Base-by-base conservation (phyloP, 2,113 vertebrate genomes). In the Paramormyrops kingsleyae region DNA sequence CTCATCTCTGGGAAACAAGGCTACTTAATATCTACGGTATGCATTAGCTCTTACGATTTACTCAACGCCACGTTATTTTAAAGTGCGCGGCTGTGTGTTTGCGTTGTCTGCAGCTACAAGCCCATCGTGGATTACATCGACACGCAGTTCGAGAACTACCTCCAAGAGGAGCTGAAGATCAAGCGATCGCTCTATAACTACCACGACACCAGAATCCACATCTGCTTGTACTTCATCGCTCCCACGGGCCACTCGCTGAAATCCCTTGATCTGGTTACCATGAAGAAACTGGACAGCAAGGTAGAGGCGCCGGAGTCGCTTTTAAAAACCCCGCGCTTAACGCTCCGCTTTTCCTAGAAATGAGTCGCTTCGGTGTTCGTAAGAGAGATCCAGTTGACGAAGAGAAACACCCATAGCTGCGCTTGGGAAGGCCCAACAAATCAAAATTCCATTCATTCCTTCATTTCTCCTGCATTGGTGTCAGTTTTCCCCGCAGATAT, bases 231-330 rank as follows among this genome's bases (percentile, higher is more conserved):
- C 93, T 99, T 99, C 95, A 99, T 99, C 90, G 96, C 98, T 0
- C 99, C 99, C 1, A 99, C 99, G 0, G 99, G 99, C 2, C 99
- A 99, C 92, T 99, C 98, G 0, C 97, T 99, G 88, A 99, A 99
- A 92, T 99, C 98, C 62, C 91, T 99, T 94, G 98, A 99, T 91
- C 95, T 99, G 87, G 98, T 99, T 89, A 99, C 99, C 0, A 99
- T 99, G 98, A 99, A 99, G 93, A 99, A 99, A 90, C 94, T 99
- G 91, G 99, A 99, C 90, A 99, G 98, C 95, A 99, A 99, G 97
- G 98, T 99, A 91, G 15, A 17, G 0, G 0, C n/a, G 0, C 52
- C 4, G 17, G 47, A n/a, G 24, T 88, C 74, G 46, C 85, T 62
- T 50, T 84, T 21, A 0, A 56, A 80, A 80, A 42, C 5, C 17